Conservation (phyloP, 2,113 vertebrate species). For the Neoarius graeffei region DNA sequence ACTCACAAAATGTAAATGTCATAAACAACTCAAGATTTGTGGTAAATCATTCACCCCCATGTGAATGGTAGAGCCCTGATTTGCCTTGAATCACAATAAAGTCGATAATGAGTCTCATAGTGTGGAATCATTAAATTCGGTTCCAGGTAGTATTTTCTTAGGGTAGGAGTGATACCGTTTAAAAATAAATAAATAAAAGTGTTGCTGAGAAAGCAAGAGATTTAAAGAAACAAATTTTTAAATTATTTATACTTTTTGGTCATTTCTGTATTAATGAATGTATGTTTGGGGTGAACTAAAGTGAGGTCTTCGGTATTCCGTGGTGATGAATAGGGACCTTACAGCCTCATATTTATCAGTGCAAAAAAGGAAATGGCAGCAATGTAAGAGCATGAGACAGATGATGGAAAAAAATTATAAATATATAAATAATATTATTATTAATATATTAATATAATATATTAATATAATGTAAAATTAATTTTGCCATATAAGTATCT, state of each 20-base stretch:
- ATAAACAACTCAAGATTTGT: background rate
- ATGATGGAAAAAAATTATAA: background rate
- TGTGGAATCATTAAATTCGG: background rate
- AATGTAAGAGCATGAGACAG: background rate
- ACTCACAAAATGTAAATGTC: constrained; percentile 7
- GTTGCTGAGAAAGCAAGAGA: background rate
- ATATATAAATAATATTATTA: background rate
- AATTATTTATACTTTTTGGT: no score
- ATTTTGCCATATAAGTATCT: background rate
- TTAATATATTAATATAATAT: no score
- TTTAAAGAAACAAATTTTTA: background rate
- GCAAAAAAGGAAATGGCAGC: background rate
- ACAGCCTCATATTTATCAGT: background rate
- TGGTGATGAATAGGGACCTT: background rate
- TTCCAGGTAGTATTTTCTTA: background rate
- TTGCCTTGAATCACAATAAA: background rate
- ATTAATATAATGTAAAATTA: background rate
- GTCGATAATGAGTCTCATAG: background rate
- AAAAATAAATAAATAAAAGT: no score
- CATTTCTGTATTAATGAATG: background rate
- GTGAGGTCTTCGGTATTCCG: background rate
- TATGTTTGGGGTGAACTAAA: constrained; percentile 3
- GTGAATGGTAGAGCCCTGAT: background rate
- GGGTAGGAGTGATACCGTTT: background rate
- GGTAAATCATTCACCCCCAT: background rate